Evolutionary conservation across 1,140 invertebrate genomes (phyloP).

Genomic region (Calosoma granatense): DNA sequence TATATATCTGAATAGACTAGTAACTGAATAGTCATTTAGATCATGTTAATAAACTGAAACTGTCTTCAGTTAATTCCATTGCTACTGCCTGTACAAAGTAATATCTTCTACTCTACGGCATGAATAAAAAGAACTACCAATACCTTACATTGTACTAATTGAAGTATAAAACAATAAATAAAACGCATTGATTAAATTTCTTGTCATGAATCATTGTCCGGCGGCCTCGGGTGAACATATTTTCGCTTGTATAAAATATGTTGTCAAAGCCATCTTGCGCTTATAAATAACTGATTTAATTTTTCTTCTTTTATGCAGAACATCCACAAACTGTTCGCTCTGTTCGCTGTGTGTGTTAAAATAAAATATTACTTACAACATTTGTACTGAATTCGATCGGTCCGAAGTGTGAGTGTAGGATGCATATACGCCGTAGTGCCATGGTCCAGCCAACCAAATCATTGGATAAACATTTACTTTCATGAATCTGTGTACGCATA

Average conservation of each 20-base stretch:
- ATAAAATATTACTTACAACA: constrained; percentile 4
- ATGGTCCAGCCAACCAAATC: constrained; percentile 1
- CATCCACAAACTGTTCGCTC: neutral
- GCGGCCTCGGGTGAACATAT: neutral
- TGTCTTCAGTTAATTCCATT: neutral
- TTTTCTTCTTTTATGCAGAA: neutral
- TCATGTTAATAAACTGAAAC: neutral
- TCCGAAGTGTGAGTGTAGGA: neutral
- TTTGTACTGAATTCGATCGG: neutral
- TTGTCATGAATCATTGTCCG: neutral
- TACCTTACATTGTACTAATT: neutral
- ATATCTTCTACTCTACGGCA: no score
- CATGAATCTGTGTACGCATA: constrained; percentile 3
- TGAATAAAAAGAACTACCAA: neutral
- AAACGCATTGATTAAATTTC: neutral
- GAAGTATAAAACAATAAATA: constrained; percentile 6
- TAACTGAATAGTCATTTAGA: neutral
- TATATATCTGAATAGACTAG: no score
- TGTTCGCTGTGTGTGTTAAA: neutral
- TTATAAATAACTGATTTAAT: constrained; percentile 6
- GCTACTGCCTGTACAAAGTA: neutral
- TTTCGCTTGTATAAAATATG: constrained; percentile 5
- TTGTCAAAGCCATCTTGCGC: neutral
- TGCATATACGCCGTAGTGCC: neutral
- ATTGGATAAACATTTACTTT: constrained; percentile 3